Base-by-base conservation (phyloP, 2,888 invertebrate species). In the Acanthoscelides obtectus region DNA sequence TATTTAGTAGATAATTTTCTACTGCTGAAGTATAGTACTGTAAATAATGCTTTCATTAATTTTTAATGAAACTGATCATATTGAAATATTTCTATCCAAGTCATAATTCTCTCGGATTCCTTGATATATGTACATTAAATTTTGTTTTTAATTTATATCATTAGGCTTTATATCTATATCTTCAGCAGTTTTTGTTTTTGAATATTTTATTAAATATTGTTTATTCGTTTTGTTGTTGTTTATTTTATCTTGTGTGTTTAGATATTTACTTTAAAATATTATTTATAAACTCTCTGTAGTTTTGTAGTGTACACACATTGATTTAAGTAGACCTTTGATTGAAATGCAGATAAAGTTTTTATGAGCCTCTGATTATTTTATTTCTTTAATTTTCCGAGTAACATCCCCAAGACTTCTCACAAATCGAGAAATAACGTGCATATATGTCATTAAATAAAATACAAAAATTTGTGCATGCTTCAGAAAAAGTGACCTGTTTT, bases 111-210 rank as follows among this genome's bases (percentile, higher is more conserved):
- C 17, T 45, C 45, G 45, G 45, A 45, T 45, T 45, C 17, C 12
- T 45, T 45, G 45, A 45, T 45, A 45, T 45, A 45, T 45, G 17
- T 45, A 6, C 45, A 45, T 12, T 45, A 45, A 72, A 27, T 69
- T 67, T 21, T 72, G 70, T 72, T 73, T 73, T 73, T 72, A 68
- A 69, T 72, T 74, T 66, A 66, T 17, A 21, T 22, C 71, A 69
- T 66, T 71, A 69, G 45, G 69, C 65, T 69, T 71, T 71, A 68
- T 71, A 71, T 68, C 27, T 71, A 63, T 66, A 70, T 63, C 27
- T 65, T 71, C 68, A 66, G 71, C 69, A 73, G 69, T 68, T 72
- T 73, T 73, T 73, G 72, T 73, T 72, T 73, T 70, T 69, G 67
- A 68, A 69, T 71, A 72, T 69, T 68, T 72, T 70, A 70, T 66